phyloP scores from a whole-genome alignment of 2,797 vertebrate genomes.

The Sebastes taczanowskii region DNA sequence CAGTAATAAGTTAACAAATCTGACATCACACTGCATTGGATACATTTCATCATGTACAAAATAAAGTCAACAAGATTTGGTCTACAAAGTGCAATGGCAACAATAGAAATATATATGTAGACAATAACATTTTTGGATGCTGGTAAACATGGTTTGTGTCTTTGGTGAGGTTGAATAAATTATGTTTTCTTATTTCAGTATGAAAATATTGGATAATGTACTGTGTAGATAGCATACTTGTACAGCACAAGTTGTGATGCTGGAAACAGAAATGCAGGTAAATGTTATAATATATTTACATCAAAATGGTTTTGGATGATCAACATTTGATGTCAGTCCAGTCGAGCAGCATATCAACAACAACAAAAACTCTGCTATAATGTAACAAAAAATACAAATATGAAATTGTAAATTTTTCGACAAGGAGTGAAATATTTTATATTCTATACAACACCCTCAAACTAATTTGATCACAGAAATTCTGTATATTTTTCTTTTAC shows the following conservation, averaged over 20 bases:
- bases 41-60: constrained; percentile 50
- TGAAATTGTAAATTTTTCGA: constrained; percentile 28
- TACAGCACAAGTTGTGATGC: not conserved
- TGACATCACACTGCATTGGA: constrained; percentile 40
- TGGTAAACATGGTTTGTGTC: constrained; percentile 61
- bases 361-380: not conserved
- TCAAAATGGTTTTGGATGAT: constrained; percentile 10
- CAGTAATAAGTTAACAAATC: constrained; percentile 30
- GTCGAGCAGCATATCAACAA: constrained; percentile 11
- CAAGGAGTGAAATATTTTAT: not conserved
- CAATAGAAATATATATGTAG: constrained; percentile 29
- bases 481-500: not conserved
- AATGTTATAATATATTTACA: constrained; percentile 42
- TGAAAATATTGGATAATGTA: constrained; percentile 30
- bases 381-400: constrained; percentile 39
- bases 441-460: constrained; percentile 32
- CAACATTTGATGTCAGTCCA: constrained; percentile 1
- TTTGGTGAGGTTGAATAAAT: constrained; percentile 68
- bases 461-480: not conserved
- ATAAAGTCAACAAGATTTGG: constrained; percentile 25
- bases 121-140: constrained; percentile 28
- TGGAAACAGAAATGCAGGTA: not conserved
- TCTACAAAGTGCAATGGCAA: constrained; percentile 42
- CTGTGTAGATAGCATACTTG: no score
- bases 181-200: constrained; percentile 4